These are phyloP conservation scores for Bovichtus diacanthus DNA, from an alignment of 2,797 vertebrate genomes.

Conservation along the genomic window DNA sequence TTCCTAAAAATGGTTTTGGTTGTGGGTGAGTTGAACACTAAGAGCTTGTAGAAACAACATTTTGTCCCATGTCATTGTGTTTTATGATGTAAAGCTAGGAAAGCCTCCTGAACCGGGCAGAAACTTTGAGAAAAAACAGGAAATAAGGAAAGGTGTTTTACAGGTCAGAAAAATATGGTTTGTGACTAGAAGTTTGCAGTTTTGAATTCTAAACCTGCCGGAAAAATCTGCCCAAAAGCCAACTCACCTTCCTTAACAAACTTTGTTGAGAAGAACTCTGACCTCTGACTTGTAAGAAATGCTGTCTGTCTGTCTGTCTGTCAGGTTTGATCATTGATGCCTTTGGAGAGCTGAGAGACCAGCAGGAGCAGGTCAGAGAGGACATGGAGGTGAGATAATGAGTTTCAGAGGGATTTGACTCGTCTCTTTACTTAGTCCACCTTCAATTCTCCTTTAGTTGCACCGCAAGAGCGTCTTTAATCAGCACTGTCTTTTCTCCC, in stretches of 20 bases:
- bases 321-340: slow-evolving; percentile 97
- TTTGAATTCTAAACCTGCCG: not conserved
- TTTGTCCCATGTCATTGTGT: not conserved
- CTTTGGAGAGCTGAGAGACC: slow-evolving; percentile 96
- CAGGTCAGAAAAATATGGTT: not conserved
- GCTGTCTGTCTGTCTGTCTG: not conserved
- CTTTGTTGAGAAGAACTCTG: not conserved
- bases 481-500: not conserved
- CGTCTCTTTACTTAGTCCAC: not conserved
- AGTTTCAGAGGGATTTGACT: not conserved
- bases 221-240: not conserved
- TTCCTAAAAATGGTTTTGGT: not conserved
- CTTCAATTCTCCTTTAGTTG: not conserved
- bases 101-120: not conserved
- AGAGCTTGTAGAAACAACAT: not conserved
- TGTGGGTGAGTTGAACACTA: not conserved
- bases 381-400: slow-evolving; percentile 92
- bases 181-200: not conserved
- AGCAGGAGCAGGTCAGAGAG: slow-evolving; percentile 97
- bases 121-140: not conserved
- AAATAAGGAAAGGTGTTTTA: not conserved
- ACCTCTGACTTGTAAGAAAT: not conserved
- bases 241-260: too few species aligned
- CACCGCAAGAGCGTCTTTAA: not conserved
- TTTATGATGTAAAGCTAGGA: not conserved